Evolutionary conservation across 1,140 invertebrate genomes (phyloP), one percentile per base, ranked within the genome.

Genomic region (Brachionus asplanchnoidis): DNA sequence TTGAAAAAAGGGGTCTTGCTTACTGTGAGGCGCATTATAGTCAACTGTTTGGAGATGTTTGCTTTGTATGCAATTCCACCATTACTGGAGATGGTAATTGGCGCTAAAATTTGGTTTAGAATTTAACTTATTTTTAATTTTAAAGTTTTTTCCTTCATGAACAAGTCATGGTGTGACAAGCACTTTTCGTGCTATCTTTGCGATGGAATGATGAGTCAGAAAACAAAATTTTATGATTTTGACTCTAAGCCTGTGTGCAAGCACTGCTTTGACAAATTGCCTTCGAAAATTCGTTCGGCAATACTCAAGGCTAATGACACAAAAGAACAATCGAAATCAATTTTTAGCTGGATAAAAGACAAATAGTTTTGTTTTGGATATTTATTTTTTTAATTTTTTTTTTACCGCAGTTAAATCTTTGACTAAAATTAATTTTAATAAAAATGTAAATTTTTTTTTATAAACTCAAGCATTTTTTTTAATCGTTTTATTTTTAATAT

Each of bases 1-100:
- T 99, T 90, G 98, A 99, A 90, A 97, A 97, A 89, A 98, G 98
- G 88, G 97, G 97, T 3, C 90, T 99, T 86, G 97, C 97, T 1
- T 99, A 99, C 90, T 99, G 98, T 90, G 97, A 99, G 90, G 97
- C 95, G 86, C 97, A 99, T 90, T 99, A 99, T 90, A 97, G 99
- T 91, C 90, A 99, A 91, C 90, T 99, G 40, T 99, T 99, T 91
- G 98, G 98, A 36, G 98, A 98, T 91, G 92, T 99, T 14, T 99
- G 98, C 89, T 99, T 97, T 88, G 95, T 97, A 14, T 99, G 98
- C 91, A 98, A 98, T 91, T 95, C 97, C 91, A 96, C 99, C 60
- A 98, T 99, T 87, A 93, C 93, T 85, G 97, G 96, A 53, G 97
- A 99, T 92, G 95, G 96, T 97, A 92, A 91, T 91, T 28, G 44